phyloP scores from a whole-genome alignment of 2,888 invertebrate genomes.

The Laspeyria flexula region DNA sequence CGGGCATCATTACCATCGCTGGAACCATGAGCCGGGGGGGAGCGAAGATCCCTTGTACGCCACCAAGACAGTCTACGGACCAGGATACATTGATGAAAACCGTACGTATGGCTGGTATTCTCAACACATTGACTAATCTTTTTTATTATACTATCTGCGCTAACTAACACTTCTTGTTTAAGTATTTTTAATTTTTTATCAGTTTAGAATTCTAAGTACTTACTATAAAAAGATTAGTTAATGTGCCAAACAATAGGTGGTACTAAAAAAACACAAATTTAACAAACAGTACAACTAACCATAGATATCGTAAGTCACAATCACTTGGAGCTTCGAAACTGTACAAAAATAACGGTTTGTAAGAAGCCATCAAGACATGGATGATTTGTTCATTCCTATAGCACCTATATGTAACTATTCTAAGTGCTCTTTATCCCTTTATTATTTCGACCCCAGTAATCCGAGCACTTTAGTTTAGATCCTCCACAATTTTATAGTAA shows the following conservation, averaged over 20 bases:
- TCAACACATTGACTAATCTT: slow-evolving; percentile 52
- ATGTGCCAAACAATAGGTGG: slow-evolving; percentile 55
- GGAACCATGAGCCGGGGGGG: slow-evolving; percentile 83
- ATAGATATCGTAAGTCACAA: slow-evolving; percentile 84
- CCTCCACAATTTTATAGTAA: slow-evolving; percentile 55
- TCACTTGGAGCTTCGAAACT: slow-evolving; percentile 71
- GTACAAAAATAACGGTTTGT: slow-evolving; percentile 62
- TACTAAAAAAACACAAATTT: slow-evolving; percentile 47
- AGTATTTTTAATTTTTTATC: background rate
- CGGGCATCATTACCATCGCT: slow-evolving; percentile 81
- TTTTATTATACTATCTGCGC: slow-evolving; percentile 10
- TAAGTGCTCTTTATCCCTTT: slow-evolving; percentile 61
- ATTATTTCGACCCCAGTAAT: slow-evolving; percentile 59
- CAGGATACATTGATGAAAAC: slow-evolving; percentile 84
- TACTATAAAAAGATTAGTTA: slow-evolving; percentile 66
- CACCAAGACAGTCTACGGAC: slow-evolving; percentile 86
- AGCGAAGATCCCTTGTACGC: slow-evolving; percentile 81
- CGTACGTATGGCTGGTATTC: slow-evolving; percentile 78
- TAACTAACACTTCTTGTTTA: background rate
- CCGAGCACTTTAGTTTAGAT: slow-evolving; percentile 61
- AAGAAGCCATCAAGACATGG: slow-evolving; percentile 48
- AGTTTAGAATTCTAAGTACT: background rate
- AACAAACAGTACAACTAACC: slow-evolving; percentile 76
- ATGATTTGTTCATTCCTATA: slow-evolving; percentile 53
- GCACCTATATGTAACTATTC: slow-evolving; percentile 56